These are phyloP conservation scores for Temnothorax unifasciatus DNA, from an alignment of 2,888 invertebrate genomes.

Conservation along the genomic window DNA sequence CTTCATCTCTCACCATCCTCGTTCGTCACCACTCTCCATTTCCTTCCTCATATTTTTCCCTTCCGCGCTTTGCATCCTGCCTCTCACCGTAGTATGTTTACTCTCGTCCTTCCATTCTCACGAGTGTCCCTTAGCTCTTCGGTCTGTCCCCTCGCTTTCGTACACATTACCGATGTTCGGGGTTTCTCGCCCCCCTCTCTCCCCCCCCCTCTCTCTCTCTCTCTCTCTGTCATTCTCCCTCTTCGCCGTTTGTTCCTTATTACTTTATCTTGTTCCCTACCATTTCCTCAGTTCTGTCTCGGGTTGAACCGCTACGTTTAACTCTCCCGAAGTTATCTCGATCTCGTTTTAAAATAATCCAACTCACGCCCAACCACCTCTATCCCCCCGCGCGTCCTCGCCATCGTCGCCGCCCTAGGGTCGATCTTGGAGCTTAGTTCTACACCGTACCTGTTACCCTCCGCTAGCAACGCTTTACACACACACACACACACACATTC, in stretches of 20 bases:
- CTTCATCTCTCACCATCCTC: constrained; percentile 17
- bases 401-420: constrained; percentile 40
- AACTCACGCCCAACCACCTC: constrained; percentile 68
- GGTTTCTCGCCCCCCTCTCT: background rate
- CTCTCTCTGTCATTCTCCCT: background rate
- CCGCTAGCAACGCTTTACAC: constrained; percentile 43
- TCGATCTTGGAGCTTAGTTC: constrained; percentile 72
- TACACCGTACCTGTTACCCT: constrained; percentile 43
- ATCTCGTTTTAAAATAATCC: constrained; percentile 81
- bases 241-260: constrained; percentile 32
- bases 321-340: constrained; percentile 71
- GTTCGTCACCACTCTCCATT: constrained; percentile 5
- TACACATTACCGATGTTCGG: constrained; percentile 9
- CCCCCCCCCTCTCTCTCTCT: background rate
- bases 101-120: constrained; percentile 39
- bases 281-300: constrained; percentile 37
- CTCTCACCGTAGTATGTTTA: constrained; percentile 29
- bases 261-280: background rate
- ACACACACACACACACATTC: background rate
- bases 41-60: constrained; percentile 27
- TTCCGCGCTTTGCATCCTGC: constrained; percentile 12
- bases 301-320: constrained; percentile 48
- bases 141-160: background rate
- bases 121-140: constrained; percentile 24
- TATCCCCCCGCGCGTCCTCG: constrained; percentile 59